Percentiles rank a stretch among this genome's conserved stretches.
phyloP scores from a whole-genome alignment of 2,888 invertebrate genomes.

The Ophioninae sp. region DNA sequence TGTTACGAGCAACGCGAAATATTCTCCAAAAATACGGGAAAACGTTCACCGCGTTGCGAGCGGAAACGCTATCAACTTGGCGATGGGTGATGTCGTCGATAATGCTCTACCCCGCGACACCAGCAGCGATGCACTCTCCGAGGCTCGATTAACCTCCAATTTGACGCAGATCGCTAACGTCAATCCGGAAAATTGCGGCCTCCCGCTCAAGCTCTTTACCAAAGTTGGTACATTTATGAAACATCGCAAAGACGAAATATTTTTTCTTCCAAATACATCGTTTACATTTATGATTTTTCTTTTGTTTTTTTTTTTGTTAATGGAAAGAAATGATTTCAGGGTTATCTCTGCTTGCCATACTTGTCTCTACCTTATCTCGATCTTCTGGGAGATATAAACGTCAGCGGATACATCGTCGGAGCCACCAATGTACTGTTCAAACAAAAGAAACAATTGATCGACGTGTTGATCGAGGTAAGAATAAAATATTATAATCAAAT shows the following conservation, averaged over 20 bases:
- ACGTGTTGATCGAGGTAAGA: conserved; percentile 92
- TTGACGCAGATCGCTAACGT: conserved; percentile 86
- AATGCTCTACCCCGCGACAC: conserved; percentile 87
- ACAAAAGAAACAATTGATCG: conserved; percentile 95
- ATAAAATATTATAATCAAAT: neutral
- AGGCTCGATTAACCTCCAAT: conserved; percentile 83
- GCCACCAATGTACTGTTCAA: conserved; percentile 99
- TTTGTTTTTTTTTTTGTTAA: conserved; percentile 20
- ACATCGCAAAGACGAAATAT: neutral
- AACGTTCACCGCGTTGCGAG: conserved; percentile 77
- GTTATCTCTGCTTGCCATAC: conserved; percentile 97
- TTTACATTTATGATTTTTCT: neutral
- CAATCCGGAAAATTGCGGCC: conserved; percentile 89
- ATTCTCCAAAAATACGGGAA: conserved; percentile 70
- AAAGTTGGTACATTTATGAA: conserved; percentile 82
- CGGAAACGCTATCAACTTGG: conserved; percentile 75
- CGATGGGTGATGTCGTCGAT: conserved; percentile 78
- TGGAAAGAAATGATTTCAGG: conserved; percentile 81
- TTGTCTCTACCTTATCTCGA: conserved; percentile 97
- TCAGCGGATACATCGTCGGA: conserved; percentile 94
- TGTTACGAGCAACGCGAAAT: conserved; percentile 66
- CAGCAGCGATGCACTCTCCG: conserved; percentile 86
- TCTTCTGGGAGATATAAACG: conserved; percentile 92
- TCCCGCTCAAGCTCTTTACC: conserved; percentile 93
- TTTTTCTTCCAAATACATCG: neutral